phyloP scores from a whole-genome alignment of 2,113 vertebrate species.

The Brachypteracias leptosomus region DNA sequence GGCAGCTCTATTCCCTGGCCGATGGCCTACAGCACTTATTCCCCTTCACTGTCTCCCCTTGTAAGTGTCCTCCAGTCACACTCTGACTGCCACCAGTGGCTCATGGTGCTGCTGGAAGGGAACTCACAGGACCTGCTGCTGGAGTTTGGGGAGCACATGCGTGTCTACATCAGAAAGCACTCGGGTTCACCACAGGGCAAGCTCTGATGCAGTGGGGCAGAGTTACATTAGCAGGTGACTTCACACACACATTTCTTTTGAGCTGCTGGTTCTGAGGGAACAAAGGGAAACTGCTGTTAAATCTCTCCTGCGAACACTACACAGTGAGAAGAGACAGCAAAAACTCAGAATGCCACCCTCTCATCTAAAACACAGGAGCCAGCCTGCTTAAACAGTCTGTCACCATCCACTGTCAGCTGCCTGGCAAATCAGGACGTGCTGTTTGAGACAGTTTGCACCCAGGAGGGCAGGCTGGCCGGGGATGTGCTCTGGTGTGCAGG shows the following conservation, averaged over 20 bases:
- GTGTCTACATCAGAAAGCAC: no score
- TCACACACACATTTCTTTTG: not conserved
- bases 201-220: not conserved
- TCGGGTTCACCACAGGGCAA: not conserved
- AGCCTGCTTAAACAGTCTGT: not conserved
- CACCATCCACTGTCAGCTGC: not conserved
- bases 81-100: not conserved
- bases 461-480: not conserved
- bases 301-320: not conserved
- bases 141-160: not conserved
- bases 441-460: not conserved
- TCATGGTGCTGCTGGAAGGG: not conserved
- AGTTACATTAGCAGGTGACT: not conserved
- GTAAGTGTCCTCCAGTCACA: not conserved
- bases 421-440: not conserved
- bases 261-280: not conserved
- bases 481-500: not conserved
- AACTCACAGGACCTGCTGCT: rapidly evolving
- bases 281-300: not conserved
- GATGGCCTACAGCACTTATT: not conserved
- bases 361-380: not conserved
- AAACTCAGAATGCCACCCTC: not conserved
- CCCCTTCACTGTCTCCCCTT: not conserved
- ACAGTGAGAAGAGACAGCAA: not conserved
- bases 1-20: not conserved